A percentile compares a stretch with the other conserved stretches of the same genome.
Conservation (phyloP, 2,888 invertebrate genomes). For the Unio pictorum region DNA sequence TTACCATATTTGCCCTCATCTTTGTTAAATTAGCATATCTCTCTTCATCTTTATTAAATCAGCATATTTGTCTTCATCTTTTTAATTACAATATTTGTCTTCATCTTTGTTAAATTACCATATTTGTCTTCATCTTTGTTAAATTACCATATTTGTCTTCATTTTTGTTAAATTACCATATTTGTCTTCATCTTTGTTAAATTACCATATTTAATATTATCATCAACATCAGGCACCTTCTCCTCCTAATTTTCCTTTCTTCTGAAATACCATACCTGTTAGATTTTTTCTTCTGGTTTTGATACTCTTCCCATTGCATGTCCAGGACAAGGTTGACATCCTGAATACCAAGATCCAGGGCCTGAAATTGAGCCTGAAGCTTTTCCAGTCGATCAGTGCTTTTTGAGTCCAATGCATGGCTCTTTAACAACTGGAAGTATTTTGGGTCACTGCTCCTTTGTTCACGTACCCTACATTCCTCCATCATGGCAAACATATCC, state of each 20-base stretch:
- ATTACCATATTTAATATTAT: neutral
- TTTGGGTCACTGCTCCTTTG: conserved; percentile 67
- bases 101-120: too few relatives aligned
- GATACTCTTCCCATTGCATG: conserved; percentile 81
- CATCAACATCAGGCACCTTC: conserved; percentile 6
- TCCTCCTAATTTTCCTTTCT: conserved; percentile 3
- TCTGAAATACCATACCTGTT: conserved; percentile 13
- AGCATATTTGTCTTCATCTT: too few relatives aligned
- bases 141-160: too few relatives aligned
- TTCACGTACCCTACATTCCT: conserved; percentile 68
- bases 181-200: too few relatives aligned
- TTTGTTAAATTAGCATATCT: too few relatives aligned
- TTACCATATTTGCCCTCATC: too few relatives aligned
- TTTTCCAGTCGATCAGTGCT: conserved; percentile 80
- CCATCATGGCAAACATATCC: conserved; percentile 68
- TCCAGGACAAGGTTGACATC: conserved; percentile 83
- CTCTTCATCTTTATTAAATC: too few relatives aligned
- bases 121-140: too few relatives aligned
- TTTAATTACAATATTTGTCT: too few relatives aligned
- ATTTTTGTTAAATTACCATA: too few relatives aligned
- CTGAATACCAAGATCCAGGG: conserved; percentile 83
- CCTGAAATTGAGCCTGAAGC: conserved; percentile 78
- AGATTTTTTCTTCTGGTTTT: conserved; percentile 41
- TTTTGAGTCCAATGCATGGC: conserved; percentile 77
- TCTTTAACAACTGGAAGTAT: conserved; percentile 67